phyloP scores from a whole-genome alignment of 2,797 vertebrate species.

The Notolepis coatsorum region DNA sequence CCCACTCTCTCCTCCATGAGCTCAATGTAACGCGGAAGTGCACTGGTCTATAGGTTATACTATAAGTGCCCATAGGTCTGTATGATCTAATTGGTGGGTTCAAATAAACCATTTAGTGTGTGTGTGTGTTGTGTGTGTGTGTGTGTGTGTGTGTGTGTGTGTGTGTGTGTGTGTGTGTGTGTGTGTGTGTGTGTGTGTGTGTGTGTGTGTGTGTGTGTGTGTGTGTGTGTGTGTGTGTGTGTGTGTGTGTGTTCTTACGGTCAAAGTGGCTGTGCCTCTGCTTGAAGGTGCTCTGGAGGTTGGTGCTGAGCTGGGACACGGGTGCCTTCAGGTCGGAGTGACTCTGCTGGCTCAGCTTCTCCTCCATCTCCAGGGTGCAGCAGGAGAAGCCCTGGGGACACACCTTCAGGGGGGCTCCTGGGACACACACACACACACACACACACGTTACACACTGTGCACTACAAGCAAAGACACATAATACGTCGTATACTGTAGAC shows the following conservation, averaged over 20 bases:
- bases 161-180: background rate
- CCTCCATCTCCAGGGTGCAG: conserved; percentile 97
- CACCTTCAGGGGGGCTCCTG: conserved; percentile 94
- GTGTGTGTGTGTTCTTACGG: conserved; percentile 82
- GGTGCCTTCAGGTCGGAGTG: conserved; percentile 91
- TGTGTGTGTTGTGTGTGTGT: background rate
- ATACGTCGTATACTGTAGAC: background rate
- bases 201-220: conserved; percentile 12
- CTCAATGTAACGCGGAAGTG: too few relatives aligned
- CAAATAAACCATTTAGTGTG: too few relatives aligned
- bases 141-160: conserved; percentile 4
- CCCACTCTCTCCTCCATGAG: too few relatives aligned
- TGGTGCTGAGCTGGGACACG: conserved; percentile 87
- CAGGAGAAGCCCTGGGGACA: conserved; percentile 94
- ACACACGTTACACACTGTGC: background rate
- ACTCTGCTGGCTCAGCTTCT: conserved; percentile 94
- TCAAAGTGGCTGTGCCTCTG: conserved; percentile 95
- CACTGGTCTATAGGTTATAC: too few relatives aligned
- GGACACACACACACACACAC: conserved; percentile 20
- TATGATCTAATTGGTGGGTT: too few relatives aligned
- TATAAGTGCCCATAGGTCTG: too few relatives aligned
- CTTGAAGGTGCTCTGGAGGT: conserved; percentile 88
- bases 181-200: conserved; percentile 5
- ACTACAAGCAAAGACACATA: background rate
- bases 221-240: conserved; percentile 25